Conservation (phyloP, 2,113 vertebrate species). For the Corvus moneduloides region DNA sequence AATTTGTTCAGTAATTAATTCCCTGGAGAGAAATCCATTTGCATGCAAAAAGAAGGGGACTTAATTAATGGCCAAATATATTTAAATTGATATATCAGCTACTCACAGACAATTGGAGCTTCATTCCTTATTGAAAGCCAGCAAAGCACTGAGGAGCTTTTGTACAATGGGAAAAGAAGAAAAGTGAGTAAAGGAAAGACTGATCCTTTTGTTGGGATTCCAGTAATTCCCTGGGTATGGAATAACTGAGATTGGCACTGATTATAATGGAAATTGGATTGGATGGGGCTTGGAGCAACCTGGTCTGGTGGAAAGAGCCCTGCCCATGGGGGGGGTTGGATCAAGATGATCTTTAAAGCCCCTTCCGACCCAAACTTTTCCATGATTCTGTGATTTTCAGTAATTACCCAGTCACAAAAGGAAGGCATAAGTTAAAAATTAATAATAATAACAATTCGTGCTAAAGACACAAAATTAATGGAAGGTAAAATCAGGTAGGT, state of each 20-base stretch:
- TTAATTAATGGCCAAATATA: constrained; percentile 55
- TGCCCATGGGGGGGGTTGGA: neutral
- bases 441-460: neutral
- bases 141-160: neutral
- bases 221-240: neutral
- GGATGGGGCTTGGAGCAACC: neutral
- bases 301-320: neutral
- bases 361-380: neutral
- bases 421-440: neutral
- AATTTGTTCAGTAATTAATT: constrained; percentile 58
- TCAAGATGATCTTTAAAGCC: neutral
- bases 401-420: neutral
- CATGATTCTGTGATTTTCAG: neutral
- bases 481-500: neutral
- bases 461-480: neutral
- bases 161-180: neutral
- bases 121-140: neutral
- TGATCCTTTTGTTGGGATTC: neutral
- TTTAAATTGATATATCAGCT: constrained; percentile 61
- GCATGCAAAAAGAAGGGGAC: constrained; percentile 14
- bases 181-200: neutral
- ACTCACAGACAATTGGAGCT: neutral
- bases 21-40: constrained; percentile 48
- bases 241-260: neutral
- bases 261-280: neutral